phyloP scores from a whole-genome alignment of 2,888 invertebrate genomes.

The Nysson spinosus region DNA sequence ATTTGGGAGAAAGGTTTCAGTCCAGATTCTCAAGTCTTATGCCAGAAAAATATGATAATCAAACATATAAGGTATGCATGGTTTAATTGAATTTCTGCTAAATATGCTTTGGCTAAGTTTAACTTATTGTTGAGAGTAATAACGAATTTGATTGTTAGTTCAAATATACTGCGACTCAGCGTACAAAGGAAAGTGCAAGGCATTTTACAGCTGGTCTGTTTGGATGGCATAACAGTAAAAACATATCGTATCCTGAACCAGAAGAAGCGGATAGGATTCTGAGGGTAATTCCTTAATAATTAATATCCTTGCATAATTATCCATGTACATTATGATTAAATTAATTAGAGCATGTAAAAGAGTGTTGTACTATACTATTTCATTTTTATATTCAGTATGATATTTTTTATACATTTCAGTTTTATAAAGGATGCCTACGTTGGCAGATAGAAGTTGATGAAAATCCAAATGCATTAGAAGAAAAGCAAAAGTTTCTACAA shows the following conservation, averaged over 20 bases:
- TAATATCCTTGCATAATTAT: too few species aligned
- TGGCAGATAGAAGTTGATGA: conserved; percentile 85
- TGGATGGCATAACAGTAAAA: conserved; percentile 81
- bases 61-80: conserved; percentile 79
- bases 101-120: too few species aligned
- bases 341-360: too few species aligned
- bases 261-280: conserved; percentile 83
- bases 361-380: conserved; percentile 4
- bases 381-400: conserved; percentile 6
- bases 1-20: conserved; percentile 86
- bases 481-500: conserved; percentile 80
- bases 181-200: conserved; percentile 86
- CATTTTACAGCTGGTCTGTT: conserved; percentile 88
- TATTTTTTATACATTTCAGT: conserved; percentile 77
- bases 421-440: conserved; percentile 87
- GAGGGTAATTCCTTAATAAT: conserved; percentile 83
- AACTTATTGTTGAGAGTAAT: conserved; percentile 47
- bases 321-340: too few species aligned
- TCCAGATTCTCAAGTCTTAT: conserved; percentile 84
- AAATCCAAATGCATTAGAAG: conserved; percentile 81
- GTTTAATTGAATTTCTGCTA: too few species aligned
- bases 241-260: conserved; percentile 83
- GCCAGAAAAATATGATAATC: conserved; percentile 81
- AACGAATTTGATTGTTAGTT: conserved; percentile 80
- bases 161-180: conserved; percentile 86